Evolutionary conservation across 2,797 vertebrate species (phyloP), one percentile per base, ranked within the genome.

Genomic region (Sphenopsis melanotis): DNA sequence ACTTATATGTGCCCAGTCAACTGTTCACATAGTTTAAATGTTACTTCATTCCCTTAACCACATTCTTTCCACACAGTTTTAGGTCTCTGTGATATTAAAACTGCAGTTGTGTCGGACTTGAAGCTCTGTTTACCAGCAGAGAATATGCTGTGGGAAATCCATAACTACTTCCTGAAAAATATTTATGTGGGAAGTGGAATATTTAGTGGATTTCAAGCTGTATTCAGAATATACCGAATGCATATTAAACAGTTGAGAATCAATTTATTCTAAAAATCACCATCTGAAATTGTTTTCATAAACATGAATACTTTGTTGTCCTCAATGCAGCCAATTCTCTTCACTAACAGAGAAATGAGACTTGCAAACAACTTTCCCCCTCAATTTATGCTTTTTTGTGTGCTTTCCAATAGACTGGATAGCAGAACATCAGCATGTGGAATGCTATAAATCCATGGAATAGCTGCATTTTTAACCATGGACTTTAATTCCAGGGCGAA

Each of bases 31-130:
- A 98, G 97, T 97, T 98, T 93, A 96, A 96, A 94, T 92, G 94
- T 98, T 98, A 97, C 98, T 97, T 98, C 98, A 98, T 96, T 96
- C 97, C 95, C 95, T 91, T 95, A 97, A 96, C 97, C 97, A 68
- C 98, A 98, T 98, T 98, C 97, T 97, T 98, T 97, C 96, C 95
- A 70, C 72, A 75, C 92, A 85, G 42, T 92, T 97, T 96, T 82
- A 90, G 91, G 96, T 89, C 95, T 96, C 96, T 84, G 63, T 61
- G 93, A 64, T 60, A 52, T 46, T 61, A 87, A 69, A 69, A 29
- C 68, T 23, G 86, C 93, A 72, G 46, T 50, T 83, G 17, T 42
- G 68, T 69, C 1, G 0, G 46, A 47, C 78, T 27, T 29, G 36
- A 50, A 89, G 81, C 71, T 87, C 74, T 21, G 39, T 65, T 60